Percentiles rank a stretch among this genome's conserved stretches.
Evolutionary conservation across 1,140 invertebrate genomes (phyloP).

Genomic region (Drosophila kurseongensis): DNA sequence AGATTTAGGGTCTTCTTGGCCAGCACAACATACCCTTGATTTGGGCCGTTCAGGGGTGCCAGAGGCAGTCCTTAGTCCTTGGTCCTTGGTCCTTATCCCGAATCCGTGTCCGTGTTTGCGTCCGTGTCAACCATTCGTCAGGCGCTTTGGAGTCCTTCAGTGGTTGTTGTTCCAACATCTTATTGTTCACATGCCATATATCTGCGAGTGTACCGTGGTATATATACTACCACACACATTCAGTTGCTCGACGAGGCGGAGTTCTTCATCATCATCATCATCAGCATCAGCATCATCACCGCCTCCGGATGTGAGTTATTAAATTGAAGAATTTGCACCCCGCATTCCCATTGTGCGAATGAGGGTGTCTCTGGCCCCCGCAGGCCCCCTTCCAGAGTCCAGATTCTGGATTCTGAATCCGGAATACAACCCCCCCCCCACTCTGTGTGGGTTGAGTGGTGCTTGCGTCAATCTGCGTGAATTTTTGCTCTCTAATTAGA

Average conservation of each 20-base stretch:
- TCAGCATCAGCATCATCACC: constrained; percentile 45
- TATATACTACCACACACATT: constrained; percentile 11
- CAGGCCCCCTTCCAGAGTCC: background rate
- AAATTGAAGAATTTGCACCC: constrained; percentile 81
- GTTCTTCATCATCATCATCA: constrained; percentile 35
- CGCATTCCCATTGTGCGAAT: constrained; percentile 35
- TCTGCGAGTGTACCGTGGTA: background rate
- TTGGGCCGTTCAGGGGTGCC: background rate
- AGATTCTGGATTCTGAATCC: too few species aligned
- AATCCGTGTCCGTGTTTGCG: constrained; percentile 15
- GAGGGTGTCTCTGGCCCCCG: constrained; percentile 15
- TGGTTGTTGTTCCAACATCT: constrained; percentile 54
- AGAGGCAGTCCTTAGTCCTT: constrained; percentile 11
- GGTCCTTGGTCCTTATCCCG: background rate
- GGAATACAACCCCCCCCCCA: background rate
- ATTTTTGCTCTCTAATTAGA: constrained; percentile 81
- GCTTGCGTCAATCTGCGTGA: constrained; percentile 65
- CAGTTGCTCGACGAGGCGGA: constrained; percentile 9
- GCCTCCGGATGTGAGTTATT: constrained; percentile 77
- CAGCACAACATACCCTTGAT: background rate
- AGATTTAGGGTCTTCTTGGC: too few species aligned
- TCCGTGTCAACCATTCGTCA: constrained; percentile 77
- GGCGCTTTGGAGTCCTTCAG: constrained; percentile 50
- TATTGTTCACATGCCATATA: constrained; percentile 45
- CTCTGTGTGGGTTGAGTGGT: constrained; percentile 56